Evolutionary conservation across 2,797 vertebrate genomes (phyloP), one percentile per base, ranked within the genome.

Genomic region (Steatocranus sp.): DNA sequence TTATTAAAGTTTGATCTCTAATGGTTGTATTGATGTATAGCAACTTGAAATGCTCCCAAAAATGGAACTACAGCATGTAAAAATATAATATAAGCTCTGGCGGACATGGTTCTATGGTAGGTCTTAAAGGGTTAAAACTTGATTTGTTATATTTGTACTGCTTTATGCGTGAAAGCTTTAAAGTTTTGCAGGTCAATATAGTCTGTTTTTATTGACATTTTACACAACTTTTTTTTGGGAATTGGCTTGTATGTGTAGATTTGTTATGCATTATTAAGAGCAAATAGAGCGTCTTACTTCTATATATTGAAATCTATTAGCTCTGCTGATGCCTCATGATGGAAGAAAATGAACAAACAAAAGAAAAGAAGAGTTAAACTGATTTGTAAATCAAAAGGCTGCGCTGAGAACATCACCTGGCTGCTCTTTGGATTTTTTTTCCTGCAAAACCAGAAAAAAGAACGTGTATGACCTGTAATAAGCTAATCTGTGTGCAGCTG

Each of bases 401-500:
- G 48, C 68, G 7, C 76, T 83, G 83, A 90, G 87, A 86, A 83
- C 76, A 78, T 91, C 70, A 90, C 85, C 81, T 87, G 85, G 75
- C 76, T 68, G 80, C 82, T 84, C 84, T 87, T 83, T 90, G 74
- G 78, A 85, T 63, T 86, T 79, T 27, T 81, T 81, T 70, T 14
- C 75, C 76, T 48, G 75, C 84, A 76, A 83, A 66, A 78, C 76
- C 53, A 46, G 48, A 74, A 82, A 61, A 80, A 76, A 82, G 83
- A 83, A 86, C 75, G 83, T 50, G 90, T 83, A 78, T 34, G 66
- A 86, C 78, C 87, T 89, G 91, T 93, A 94, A 95, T 94, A 89
- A 95, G 90, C 92, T 94, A 93, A 94, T 95, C 94, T 89, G 7
- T 82, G 92, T 82, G 85, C 85, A 88, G 87, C 84, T 82, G 5